Percentiles rank a stretch among this genome's conserved stretches.
Conservation (phyloP, 2,797 vertebrate species). For the Morelia viridis region DNA sequence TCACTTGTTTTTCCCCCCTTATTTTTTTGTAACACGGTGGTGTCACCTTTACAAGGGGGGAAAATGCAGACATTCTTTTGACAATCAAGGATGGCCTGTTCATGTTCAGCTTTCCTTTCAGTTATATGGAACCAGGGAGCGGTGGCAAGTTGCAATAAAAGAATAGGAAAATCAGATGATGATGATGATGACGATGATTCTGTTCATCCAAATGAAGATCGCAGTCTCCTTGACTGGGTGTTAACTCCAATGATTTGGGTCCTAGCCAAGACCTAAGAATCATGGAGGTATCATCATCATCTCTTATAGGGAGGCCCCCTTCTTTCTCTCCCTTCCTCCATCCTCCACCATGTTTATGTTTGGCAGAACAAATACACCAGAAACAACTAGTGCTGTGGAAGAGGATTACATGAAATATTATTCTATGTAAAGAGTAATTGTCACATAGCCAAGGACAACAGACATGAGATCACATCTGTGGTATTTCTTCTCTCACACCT, state of each 20-base stretch:
- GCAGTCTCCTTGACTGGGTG: background rate
- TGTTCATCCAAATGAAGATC: background rate
- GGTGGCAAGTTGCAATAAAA: background rate
- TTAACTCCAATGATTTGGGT: background rate
- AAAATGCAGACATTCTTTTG: background rate
- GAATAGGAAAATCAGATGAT: background rate
- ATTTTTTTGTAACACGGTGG: too few relatives aligned
- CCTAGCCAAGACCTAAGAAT: background rate
- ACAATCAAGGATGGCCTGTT: background rate
- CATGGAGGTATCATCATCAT: background rate
- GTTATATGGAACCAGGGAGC: background rate
- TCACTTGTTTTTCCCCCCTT: background rate
- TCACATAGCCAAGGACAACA: background rate
- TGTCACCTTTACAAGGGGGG: background rate
- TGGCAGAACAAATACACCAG: background rate
- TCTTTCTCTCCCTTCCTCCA: background rate
- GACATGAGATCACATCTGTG: conserved; percentile 24
- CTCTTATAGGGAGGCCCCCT: background rate
- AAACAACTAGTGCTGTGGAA: background rate
- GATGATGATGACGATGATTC: background rate
- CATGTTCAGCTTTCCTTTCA: background rate
- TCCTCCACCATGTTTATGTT: background rate
- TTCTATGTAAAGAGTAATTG: background rate
- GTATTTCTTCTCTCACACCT: conserved; percentile 21
- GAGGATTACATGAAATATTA: background rate